A percentile compares a stretch with the other conserved stretches of the same genome.
Conservation (phyloP, 2,113 vertebrate genomes). For the Acrocephalus arundinaceus region DNA sequence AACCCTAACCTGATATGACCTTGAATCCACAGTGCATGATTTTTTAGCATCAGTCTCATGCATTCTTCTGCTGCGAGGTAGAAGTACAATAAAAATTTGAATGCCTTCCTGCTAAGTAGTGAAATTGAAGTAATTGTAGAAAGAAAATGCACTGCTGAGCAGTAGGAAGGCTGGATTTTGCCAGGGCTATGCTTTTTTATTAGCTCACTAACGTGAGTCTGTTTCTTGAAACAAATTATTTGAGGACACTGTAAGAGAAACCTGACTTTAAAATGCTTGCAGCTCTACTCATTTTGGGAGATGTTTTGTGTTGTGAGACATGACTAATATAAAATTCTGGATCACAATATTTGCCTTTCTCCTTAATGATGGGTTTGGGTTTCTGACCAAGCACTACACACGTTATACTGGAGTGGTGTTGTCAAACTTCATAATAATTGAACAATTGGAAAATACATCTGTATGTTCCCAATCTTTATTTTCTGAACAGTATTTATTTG, state of each 20-base stretch:
- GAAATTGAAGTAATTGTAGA: slow-evolving; percentile 45
- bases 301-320: neutral
- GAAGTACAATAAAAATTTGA: slow-evolving; percentile 66
- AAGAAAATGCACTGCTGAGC: slow-evolving; percentile 41
- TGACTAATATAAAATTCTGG: neutral
- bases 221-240: neutral
- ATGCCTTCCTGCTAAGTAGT: slow-evolving; percentile 61
- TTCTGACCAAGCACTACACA: neutral
- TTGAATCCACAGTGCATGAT: slow-evolving; percentile 13
- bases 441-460: neutral
- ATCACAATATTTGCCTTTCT: neutral
- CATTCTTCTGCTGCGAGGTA: slow-evolving; percentile 13
- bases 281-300: slow-evolving; percentile 23
- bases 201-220: slow-evolving; percentile 42
- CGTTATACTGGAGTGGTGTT: neutral
- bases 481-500: neutral
- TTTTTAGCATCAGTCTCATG: slow-evolving; percentile 46
- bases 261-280: slow-evolving; percentile 9
- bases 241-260: neutral
- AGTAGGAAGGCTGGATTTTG: slow-evolving; percentile 52
- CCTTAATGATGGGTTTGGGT: neutral
- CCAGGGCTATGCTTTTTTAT: neutral
- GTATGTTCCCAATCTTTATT: neutral
- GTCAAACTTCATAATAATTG: neutral
- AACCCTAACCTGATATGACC: neutral